Base-by-base conservation (phyloP, 2,113 vertebrate species). In the Halcyon senegalensis region DNA sequence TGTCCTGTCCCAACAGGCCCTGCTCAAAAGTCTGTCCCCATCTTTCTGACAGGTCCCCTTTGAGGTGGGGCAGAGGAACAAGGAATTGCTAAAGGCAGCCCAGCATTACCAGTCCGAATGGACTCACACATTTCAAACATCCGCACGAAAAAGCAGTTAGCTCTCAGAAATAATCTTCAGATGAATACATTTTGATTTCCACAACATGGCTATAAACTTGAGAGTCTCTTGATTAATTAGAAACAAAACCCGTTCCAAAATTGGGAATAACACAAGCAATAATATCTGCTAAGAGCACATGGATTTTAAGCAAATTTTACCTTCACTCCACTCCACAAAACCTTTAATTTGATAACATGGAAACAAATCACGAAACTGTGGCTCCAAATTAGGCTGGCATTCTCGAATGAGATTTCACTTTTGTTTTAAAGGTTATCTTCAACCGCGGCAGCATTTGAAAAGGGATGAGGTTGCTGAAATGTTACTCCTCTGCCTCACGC, bases 361-460 rank as follows among this genome's bases (percentile, higher is more conserved):
- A 35, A 94, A 94, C 90, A 93, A 96, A 96, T 95, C 55, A 70
- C 2, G n/a, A 41, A 86, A 55, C 59, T 31, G 63, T 56, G 67
- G 39, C 90, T 96, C 72, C 90, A 96, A 93, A 96, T 94, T 46
- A 87, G 79, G 88, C 39, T 96, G 96, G 85, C 88, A 97, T 97
- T 97, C 96, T 74, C 83, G 93, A 96, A 96, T 30, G 88, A 86
- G 93, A 48, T 53, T 68, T 48, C 75, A 18, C 70, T 60, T 95
- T 86, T 56, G 51, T 25, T 87, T 25, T 7, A 96, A 96, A 97
- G 96, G 96, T 96, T 96, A 96, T 48, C 72, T 92, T 35, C 64
- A 90, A 96, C 59, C 85, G 63, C 7, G 0, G 72, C 8, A 43
- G 85, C 4, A 7, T 67, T 56, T 60, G 75, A 51, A n/a, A 81